Evolutionary conservation across 2,888 invertebrate genomes (phyloP).

Genomic region (Spisula subtruncata): DNA sequence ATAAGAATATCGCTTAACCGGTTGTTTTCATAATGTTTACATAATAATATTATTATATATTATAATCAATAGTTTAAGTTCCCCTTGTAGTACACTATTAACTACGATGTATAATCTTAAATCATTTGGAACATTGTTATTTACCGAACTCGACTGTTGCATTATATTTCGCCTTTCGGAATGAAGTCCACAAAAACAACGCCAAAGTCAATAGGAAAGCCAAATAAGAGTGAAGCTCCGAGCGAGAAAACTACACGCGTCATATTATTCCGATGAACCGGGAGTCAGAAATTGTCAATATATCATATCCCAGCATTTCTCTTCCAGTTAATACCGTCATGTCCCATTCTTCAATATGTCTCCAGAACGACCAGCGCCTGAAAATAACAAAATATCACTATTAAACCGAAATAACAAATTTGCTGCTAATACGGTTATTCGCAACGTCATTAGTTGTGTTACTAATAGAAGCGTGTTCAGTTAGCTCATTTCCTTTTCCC

Average conservation of each 20-base stretch:
- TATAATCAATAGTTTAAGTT: too few species aligned
- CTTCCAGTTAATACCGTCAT: conserved; percentile 29
- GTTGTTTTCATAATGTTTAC: too few species aligned
- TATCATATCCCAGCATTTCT: conserved; percentile 12
- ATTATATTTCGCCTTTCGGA: too few species aligned
- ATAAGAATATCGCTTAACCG: too few species aligned
- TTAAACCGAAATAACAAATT: conserved; percentile 64
- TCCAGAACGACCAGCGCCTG: conserved; percentile 39
- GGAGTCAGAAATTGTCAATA: neutral
- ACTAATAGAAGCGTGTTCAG: conserved; percentile 66
- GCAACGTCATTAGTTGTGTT: conserved; percentile 70
- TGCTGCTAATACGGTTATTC: conserved; percentile 68
- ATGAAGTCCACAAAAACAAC: too few species aligned
- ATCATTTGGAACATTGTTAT: too few species aligned
- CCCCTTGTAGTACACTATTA: too few species aligned
- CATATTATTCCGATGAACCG: neutral
- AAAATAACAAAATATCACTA: conserved; percentile 37
- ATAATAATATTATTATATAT: too few species aligned
- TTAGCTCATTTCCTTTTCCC: conserved; percentile 67
- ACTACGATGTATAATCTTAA: too few species aligned
- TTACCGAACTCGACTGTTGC: too few species aligned
- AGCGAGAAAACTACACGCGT: neutral
- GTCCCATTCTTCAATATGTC: conserved; percentile 42
- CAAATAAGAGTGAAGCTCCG: too few species aligned
- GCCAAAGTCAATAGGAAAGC: too few species aligned